Percentiles rank a stretch among this genome's conserved stretches.
phyloP scores from a whole-genome alignment of 2,113 vertebrate species.

The Actenoides hombroni region DNA sequence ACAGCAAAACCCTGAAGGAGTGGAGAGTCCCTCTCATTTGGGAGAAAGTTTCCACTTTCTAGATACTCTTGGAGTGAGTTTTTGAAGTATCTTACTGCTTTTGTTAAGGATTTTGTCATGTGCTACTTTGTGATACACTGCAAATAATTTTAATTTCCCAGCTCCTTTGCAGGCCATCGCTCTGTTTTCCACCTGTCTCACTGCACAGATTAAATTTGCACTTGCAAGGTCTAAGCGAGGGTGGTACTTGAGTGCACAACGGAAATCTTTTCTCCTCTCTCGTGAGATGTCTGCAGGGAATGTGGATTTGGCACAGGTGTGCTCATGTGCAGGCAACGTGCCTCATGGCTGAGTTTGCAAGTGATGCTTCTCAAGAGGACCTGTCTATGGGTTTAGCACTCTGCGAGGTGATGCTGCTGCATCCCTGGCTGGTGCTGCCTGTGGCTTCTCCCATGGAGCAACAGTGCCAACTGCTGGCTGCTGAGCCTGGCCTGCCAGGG shows the following conservation, averaged over 20 bases:
- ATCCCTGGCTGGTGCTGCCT: background rate
- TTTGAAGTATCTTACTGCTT: background rate
- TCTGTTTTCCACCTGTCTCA: background rate
- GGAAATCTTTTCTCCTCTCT: background rate
- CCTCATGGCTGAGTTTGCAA: accelerated
- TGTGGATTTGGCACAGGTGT: accelerated
- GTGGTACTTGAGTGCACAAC: accelerated
- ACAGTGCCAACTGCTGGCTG: conserved; percentile 61
- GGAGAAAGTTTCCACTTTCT: background rate
- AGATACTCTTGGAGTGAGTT: background rate
- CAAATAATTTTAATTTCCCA: background rate
- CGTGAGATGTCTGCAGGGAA: accelerated
- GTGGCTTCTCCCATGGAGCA: background rate
- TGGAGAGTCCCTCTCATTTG: background rate
- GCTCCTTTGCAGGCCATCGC: accelerated
- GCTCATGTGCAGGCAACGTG: accelerated
- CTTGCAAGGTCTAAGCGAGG: background rate
- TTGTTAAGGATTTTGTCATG: background rate
- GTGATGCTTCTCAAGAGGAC: background rate
- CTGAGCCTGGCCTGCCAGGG: background rate
- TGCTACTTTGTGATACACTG: background rate
- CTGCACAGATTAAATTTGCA: accelerated
- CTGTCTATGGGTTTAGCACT: background rate
- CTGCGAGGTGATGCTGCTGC: background rate
- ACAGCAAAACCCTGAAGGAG: background rate